phyloP scores from a whole-genome alignment of 2,797 vertebrate species.

The Oreortyx pictus region DNA sequence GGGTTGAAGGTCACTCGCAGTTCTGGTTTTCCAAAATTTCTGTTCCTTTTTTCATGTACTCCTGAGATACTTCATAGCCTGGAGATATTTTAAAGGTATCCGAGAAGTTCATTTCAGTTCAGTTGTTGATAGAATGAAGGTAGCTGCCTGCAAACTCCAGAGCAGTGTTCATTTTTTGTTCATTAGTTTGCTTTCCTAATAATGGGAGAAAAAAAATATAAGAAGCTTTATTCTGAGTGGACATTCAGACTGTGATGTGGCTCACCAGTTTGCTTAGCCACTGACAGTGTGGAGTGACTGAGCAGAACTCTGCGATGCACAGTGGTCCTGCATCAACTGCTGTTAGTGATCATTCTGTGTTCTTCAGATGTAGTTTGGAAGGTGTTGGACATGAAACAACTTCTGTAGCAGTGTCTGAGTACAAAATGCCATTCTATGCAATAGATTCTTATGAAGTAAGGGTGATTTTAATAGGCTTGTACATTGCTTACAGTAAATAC shows the following conservation, averaged over 20 bases:
- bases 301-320: background rate
- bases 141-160: background rate
- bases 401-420: background rate
- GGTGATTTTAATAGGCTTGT: background rate
- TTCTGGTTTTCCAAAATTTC: background rate
- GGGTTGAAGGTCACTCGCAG: background rate
- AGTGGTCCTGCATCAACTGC: background rate
- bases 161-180: background rate
- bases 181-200: background rate
- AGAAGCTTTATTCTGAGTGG: background rate
- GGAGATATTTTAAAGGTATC: background rate
- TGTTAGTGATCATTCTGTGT: background rate
- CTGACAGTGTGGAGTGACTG: fast-evolving
- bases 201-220: background rate
- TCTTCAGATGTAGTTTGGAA: background rate
- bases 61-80: background rate
- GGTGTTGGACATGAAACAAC: background rate
- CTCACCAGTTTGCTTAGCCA: background rate
- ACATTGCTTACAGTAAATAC: background rate
- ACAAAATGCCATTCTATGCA: background rate
- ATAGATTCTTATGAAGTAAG: background rate
- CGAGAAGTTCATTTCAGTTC: background rate
- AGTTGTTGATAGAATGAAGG: background rate
- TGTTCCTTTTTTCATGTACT: background rate
- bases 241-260: background rate